Base-by-base conservation (phyloP, 2,113 vertebrate species). In the Anhinga rufa region DNA sequence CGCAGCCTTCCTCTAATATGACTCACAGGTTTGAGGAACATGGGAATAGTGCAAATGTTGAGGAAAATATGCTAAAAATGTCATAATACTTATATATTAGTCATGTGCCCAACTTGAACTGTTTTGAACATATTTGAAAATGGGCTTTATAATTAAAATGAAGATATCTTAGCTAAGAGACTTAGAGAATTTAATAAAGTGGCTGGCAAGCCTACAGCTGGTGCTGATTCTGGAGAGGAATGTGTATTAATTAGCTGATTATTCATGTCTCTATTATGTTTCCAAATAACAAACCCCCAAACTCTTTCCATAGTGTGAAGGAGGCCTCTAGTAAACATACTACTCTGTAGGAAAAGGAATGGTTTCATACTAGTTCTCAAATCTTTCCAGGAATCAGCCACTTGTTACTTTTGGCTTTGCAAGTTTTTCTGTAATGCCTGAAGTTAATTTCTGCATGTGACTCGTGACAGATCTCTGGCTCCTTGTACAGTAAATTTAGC, bases 401-500 rank as follows among this genome's bases (percentile, higher is more conserved):
- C 68, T 76, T 88, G 65, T 81, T 96, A 89, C 84, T 94, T 93
- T 95, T 94, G 87, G 77, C 92, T 90, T 80, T 86, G 52, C 29
- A 91, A 81, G 28, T 82, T 96, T 95, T 89, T 93, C 55, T 90
- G 38, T 88, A 93, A 48, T 92, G 92, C 48, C 51, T 58, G 52
- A 68, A 88, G 71, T 94, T 79, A 93, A 84, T 94, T 96, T 94
- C 71, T 89, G 44, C 66, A 14, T 95, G 81, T 77, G 82, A 81
- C 74, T 95, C 6, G 3, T 74, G 70, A 81, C 82, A 91, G 44
- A 48, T 72, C 75, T 89, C 68, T 92, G 86, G 57, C 68, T 97
- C 34, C 52, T 44, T 82, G 40, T 61, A 38, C 57, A 61, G 70
- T 90, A 88, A 95, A 97, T 97, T 95, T 96, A 82, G 94, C 94